These are phyloP conservation scores for Trichogramma evanescens DNA, from an alignment of 2,888 invertebrate genomes.

Conservation along the genomic window DNA sequence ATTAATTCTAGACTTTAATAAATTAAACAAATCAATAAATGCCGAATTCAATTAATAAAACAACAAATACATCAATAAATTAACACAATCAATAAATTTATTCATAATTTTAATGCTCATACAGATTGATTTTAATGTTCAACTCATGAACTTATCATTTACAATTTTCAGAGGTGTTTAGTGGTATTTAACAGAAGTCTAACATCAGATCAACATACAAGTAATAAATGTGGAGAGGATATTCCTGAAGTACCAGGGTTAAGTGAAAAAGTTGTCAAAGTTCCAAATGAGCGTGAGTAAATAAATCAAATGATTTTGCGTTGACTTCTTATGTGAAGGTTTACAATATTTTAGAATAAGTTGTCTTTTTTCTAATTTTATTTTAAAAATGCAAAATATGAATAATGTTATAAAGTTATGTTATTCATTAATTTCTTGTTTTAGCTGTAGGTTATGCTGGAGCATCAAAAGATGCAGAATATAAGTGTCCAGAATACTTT, in stretches of 20 bases:
- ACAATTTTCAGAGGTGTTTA: slow-evolving; percentile 2
- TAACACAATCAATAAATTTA: background rate
- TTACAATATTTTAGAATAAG: background rate
- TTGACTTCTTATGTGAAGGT: background rate
- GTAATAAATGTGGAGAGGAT: background rate
- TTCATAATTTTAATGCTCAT: background rate
- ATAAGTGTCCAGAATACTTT: slow-evolving; percentile 85
- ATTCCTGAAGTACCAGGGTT: slow-evolving; percentile 59
- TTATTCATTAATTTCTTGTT: slow-evolving; percentile 17
- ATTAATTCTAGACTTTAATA: too few relatives aligned
- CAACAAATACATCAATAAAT: background rate
- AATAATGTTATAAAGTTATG: background rate
- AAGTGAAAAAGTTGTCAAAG: slow-evolving; percentile 46
- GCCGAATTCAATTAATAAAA: background rate
- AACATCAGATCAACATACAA: background rate
- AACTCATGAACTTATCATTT: too few relatives aligned
- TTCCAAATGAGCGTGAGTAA: slow-evolving; percentile 36
- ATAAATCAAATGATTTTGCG: background rate
- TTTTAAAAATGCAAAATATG: background rate
- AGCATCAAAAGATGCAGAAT: slow-evolving; percentile 63
- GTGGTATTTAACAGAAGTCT: background rate
- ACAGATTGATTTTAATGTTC: too few relatives aligned
- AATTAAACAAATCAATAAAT: too few relatives aligned
- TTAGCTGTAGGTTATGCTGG: slow-evolving; percentile 62
- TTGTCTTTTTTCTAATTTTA: background rate